These are phyloP conservation scores for Drosophila prolongata DNA, from an alignment of 2,888 invertebrate species.

Conservation along the genomic window DNA sequence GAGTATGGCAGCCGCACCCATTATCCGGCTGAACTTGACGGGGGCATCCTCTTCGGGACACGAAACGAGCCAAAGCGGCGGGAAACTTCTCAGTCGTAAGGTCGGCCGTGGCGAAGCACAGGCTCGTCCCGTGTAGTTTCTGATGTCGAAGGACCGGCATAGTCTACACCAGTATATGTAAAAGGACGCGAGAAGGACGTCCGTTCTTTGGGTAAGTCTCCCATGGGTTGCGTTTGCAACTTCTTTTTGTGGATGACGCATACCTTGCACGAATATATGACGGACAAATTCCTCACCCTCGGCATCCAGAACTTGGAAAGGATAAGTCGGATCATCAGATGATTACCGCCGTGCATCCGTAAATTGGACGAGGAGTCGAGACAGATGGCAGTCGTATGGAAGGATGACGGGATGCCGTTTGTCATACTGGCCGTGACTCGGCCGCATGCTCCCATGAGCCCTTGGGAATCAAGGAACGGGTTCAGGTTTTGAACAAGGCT, in stretches of 20 bases:
- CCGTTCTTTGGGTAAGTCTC: background rate
- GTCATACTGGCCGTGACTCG: background rate
- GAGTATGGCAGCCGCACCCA: background rate
- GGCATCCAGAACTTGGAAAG: background rate
- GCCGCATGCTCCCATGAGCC: background rate
- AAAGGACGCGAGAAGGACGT: no score
- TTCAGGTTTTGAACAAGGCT: no score
- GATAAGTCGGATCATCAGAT: background rate
- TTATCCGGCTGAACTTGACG: background rate
- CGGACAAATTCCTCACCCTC: background rate
- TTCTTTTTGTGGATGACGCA: background rate
- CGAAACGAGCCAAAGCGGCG: no score
- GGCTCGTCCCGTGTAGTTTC: no score
- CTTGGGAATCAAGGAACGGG: no score
- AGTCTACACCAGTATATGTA: no score
- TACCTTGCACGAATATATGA: background rate
- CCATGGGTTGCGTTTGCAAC: background rate
- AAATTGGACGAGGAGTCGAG: background rate
- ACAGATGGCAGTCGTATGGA: no score
- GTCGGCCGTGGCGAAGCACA: no score
- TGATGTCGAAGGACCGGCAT: no score
- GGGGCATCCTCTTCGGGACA: no score
- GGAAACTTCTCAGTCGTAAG: no score
- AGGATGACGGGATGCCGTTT: background rate
- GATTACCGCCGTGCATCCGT: background rate